Evolutionary conservation across 2,797 vertebrate genomes (phyloP).

Genomic region (Danio choprae): DNA sequence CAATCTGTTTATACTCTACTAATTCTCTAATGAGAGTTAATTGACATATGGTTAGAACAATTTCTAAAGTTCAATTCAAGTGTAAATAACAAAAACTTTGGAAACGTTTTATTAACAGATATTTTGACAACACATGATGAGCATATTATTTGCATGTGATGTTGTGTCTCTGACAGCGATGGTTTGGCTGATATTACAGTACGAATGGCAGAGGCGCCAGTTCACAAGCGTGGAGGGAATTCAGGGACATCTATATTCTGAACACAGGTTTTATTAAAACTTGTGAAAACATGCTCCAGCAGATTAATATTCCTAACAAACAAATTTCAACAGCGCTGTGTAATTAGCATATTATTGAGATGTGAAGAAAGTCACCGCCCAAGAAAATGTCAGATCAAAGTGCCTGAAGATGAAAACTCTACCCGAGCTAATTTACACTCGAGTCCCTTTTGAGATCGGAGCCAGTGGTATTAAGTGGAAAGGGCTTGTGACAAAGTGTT

Average conservation of each 20-base stretch:
- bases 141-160: not conserved
- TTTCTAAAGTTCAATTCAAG: too few species aligned
- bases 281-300: conserved; percentile 22
- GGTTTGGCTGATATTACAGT: not conserved
- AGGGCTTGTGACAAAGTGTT: conserved; percentile 51
- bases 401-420: conserved; percentile 47
- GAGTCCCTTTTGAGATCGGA: conserved; percentile 42
- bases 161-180: not conserved
- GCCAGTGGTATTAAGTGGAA: conserved; percentile 36
- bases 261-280: conserved; percentile 46
- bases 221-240: conserved; percentile 13
- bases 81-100: too few species aligned
- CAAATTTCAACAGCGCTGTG: conserved; percentile 29
- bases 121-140: not conserved
- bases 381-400: conserved; percentile 58
- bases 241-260: conserved; percentile 22
- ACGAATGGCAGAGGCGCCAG: conserved; percentile 4
- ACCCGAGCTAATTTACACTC: conserved; percentile 50
- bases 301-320: conserved; percentile 43
- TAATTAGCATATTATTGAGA: conserved; percentile 50
- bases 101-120: too few species aligned
- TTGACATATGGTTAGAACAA: too few species aligned
- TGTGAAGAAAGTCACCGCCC: conserved; percentile 45
- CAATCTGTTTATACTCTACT: not conserved
- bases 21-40: too few species aligned